Base-by-base conservation (phyloP, 2,113 vertebrate species). In the Nothoprocta pentlandii region DNA sequence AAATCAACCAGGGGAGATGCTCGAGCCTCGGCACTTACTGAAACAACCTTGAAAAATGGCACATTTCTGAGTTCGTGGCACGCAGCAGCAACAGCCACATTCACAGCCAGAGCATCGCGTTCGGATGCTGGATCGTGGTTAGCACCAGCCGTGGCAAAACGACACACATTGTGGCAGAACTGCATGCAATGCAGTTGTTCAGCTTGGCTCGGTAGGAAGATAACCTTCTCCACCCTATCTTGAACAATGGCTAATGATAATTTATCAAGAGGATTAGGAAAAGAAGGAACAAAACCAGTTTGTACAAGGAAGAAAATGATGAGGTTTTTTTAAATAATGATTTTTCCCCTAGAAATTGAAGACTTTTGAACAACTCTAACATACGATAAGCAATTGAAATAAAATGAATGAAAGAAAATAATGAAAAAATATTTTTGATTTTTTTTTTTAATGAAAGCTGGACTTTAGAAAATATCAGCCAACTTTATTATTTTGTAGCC, bases 71-170 rank as follows among this genome's bases (percentile, higher is more conserved):
- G 8, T 8, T 32, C 46, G 16, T 49, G 34, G 67, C 32, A 71
- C 39, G 25, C 39, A 54, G 41, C 47, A 13, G 25, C 46, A 39
- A 32, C 0, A 0, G 10, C 42, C 39, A 28, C 0, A 0, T 32
- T 42, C 23, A 17, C 0, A 2, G 39, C 25, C 34, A 3, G 0
- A 2, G 10, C 30, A 36, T 20, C 26, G 4, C 6, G 23, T 41
- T 6, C 25, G 30, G 54, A 26, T 47, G 21, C 23, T 46, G 26
- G n/a, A 68, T 16, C 10, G 3, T 25, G 28, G 16, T 64, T 58
- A 58, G n/a, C 10, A 46, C 20, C 56, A 67, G 47, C 75, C 51
- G 15, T 41, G 87, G 30, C 13, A 73, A 76, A 88, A 78, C 49
- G 17, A 34, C 16, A 26, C 0, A 2, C 9, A 41, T 54, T 30